These are phyloP conservation scores for Cardinalis cardinalis DNA, from an alignment of 2,113 vertebrate genomes.

Conservation along the genomic window DNA sequence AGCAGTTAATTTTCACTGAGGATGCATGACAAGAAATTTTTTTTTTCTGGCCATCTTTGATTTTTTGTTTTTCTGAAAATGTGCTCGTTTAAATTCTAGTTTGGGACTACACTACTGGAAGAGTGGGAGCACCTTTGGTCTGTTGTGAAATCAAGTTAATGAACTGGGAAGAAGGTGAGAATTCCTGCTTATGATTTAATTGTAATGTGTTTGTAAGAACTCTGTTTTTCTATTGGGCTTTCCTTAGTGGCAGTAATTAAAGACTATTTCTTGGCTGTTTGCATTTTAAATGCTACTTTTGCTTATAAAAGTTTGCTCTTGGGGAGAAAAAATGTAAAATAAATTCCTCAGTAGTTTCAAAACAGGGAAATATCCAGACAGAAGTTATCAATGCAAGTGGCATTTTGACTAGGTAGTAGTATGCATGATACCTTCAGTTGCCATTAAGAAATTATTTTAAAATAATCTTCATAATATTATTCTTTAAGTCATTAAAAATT, in stretches of 20 bases:
- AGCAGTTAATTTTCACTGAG: not conserved
- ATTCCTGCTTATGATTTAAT: not conserved
- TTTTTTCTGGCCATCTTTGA: not conserved
- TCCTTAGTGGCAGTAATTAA: not conserved
- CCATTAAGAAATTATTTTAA: not conserved
- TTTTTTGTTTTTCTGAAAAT: not conserved
- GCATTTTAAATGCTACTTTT: not conserved
- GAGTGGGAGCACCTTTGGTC: constrained; percentile 91
- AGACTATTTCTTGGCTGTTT: not conserved
- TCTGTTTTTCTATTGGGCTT: not conserved
- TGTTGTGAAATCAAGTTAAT: constrained; percentile 91
- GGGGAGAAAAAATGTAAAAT: not conserved
- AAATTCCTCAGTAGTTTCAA: not conserved
- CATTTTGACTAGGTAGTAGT: not conserved
- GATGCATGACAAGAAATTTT: not conserved
- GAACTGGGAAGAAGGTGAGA: constrained; percentile 95
- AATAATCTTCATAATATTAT: not conserved
- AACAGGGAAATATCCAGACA: not conserved
- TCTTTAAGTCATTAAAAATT: not conserved
- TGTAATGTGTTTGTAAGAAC: not conserved
- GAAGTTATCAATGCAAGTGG: not conserved
- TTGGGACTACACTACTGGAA: constrained; percentile 93
- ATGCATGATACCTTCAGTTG: not conserved
- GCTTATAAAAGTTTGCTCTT: not conserved
- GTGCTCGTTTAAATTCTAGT: constrained; percentile 64